These are phyloP conservation scores for Podiceps cristatus DNA, from an alignment of 2,113 vertebrate species.

Conservation along the genomic window DNA sequence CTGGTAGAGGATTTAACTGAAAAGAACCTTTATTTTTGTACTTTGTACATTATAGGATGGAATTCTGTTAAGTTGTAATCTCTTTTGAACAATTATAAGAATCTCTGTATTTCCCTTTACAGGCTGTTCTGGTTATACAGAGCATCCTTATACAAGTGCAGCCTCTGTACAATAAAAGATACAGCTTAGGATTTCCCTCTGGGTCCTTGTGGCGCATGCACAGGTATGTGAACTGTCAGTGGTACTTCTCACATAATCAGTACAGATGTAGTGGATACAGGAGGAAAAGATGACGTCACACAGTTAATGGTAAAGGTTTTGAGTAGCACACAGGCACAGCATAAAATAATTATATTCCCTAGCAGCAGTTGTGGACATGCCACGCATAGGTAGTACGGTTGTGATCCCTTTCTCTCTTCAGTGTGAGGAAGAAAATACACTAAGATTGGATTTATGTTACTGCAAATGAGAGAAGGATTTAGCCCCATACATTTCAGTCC, in stretches of 20 bases:
- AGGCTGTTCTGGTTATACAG: not conserved
- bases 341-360: not conserved
- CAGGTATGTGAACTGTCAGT: not conserved
- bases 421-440: not conserved
- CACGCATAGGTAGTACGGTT: rapidly evolving
- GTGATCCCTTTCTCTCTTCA: not conserved
- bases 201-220: not conserved
- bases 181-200: not conserved
- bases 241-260: not conserved
- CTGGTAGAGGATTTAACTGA: constrained; percentile 32
- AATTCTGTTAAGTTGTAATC: constrained; percentile 37
- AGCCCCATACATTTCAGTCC: not conserved
- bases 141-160: not conserved
- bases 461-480: not conserved
- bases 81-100: constrained; percentile 11
- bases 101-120: not conserved
- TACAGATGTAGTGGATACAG: not conserved
- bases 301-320: not conserved
- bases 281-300: not conserved
- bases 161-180: not conserved
- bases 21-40: constrained; percentile 51
- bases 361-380: not conserved
- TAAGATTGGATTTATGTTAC: not conserved
- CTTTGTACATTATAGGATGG: not conserved
- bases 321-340: not conserved